Conservation (phyloP, 92 coral and sea anemone genomes). For the Umimayanthus kanabou region DNA sequence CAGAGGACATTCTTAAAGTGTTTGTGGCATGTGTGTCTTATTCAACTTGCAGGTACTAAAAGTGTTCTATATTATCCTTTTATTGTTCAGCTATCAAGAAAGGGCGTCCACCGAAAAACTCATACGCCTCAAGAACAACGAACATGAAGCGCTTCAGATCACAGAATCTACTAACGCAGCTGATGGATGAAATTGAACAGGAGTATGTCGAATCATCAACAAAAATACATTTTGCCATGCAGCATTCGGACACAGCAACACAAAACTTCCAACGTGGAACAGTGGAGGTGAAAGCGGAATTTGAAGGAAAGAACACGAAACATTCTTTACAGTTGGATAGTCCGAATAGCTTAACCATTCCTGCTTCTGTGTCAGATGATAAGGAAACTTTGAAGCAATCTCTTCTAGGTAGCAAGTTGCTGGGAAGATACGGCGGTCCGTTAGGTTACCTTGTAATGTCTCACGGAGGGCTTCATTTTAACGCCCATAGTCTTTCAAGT, state of each 20-base stretch:
- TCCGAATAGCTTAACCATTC: background rate
- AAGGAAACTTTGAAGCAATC: background rate
- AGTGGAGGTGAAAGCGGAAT: background rate
- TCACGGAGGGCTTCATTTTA: background rate
- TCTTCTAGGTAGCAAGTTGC: background rate
- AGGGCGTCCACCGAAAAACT: slow-evolving; percentile 21
- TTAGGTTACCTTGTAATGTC: background rate
- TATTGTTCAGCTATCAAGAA: background rate
- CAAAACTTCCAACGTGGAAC: background rate
- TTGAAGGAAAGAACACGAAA: background rate
- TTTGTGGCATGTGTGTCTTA: background rate
- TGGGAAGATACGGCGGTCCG: background rate
- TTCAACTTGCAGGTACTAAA: background rate
- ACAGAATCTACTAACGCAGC: background rate
- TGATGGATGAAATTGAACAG: slow-evolving; percentile 17
- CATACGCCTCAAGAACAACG: background rate
- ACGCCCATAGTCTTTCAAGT: background rate
- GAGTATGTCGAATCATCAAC: background rate
- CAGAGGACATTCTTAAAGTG: background rate
- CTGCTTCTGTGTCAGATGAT: background rate
- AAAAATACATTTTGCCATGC: background rate
- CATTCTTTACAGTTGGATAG: background rate
- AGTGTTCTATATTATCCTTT: background rate
- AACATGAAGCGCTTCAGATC: background rate
- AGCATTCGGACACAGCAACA: background rate